These are phyloP conservation scores for Macrosiphum euphorbiae DNA, from an alignment of 2,888 invertebrate genomes.

Conservation along the genomic window DNA sequence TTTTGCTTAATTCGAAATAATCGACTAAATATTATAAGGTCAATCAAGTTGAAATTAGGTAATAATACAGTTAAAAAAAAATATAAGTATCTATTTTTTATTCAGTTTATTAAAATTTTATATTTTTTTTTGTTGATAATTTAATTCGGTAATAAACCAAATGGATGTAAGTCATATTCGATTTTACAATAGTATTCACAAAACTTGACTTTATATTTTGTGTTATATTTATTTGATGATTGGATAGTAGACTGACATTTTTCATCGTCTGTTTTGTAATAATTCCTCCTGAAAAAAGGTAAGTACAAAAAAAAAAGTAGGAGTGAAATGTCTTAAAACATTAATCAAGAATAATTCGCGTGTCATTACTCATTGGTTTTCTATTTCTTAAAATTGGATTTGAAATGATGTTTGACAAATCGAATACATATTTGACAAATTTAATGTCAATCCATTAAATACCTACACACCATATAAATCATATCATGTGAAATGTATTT, in stretches of 20 bases:
- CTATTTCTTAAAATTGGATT: conserved; percentile 7
- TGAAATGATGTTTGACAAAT: conserved; percentile 12
- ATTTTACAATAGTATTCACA: neutral
- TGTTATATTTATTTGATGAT: neutral
- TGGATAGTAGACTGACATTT: neutral
- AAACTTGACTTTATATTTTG: neutral
- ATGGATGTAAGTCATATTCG: neutral
- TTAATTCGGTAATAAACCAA: neutral
- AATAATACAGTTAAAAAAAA: no score
- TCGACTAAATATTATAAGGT: no score
- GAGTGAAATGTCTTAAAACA: neutral
- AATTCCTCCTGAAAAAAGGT: neutral
- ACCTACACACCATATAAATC: neutral
- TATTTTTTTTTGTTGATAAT: neutral
- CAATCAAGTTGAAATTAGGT: no score
- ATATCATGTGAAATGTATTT: neutral
- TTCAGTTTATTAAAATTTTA: neutral
- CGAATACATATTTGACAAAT: neutral
- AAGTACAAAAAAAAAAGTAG: neutral
- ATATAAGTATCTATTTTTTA: no score
- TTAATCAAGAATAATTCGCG: neutral
- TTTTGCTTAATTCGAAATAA: no score
- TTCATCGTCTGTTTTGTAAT: neutral
- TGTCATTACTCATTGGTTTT: neutral
- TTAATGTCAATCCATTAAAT: neutral